Conservation (phyloP, 2,113 vertebrate genomes). For the Nannospalax galili region DNA sequence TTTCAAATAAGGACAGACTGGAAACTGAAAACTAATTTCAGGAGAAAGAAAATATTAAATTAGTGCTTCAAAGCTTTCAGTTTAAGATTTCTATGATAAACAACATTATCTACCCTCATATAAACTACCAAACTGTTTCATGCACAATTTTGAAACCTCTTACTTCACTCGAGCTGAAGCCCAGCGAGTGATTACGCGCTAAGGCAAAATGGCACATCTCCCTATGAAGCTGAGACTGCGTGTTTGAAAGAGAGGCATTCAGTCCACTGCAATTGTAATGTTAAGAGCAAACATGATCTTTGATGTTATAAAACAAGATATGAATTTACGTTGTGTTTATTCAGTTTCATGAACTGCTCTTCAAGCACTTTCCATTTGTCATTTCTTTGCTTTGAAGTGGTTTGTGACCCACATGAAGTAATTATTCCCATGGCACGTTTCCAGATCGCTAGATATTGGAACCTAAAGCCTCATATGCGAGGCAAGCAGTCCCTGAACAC, state of each 20-base stretch:
- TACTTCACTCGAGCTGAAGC: neutral
- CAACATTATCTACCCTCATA: neutral
- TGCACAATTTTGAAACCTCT: neutral
- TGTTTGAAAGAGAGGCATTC: slow-evolving; percentile 25
- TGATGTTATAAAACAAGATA: slow-evolving; percentile 61
- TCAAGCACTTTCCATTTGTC: slow-evolving; percentile 72
- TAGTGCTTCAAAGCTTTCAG: neutral
- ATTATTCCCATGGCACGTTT: slow-evolving; percentile 83
- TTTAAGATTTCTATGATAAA: slow-evolving; percentile 24
- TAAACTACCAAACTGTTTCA: slow-evolving; percentile 20
- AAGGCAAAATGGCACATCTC: neutral
- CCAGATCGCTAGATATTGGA: slow-evolving; percentile 82
- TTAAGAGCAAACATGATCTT: slow-evolving; percentile 49
- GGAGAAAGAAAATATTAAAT: slow-evolving; percentile 42
- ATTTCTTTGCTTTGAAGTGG: slow-evolving; percentile 76
- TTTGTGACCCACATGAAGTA: slow-evolving; percentile 77
- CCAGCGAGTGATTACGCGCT: neutral
- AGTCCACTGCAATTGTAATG: neutral
- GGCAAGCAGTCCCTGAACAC: slow-evolving; percentile 78
- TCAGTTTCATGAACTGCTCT: slow-evolving; percentile 67
- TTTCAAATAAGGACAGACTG: neutral
- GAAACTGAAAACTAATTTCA: slow-evolving; percentile 27
- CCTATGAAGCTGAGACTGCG: neutral
- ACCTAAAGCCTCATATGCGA: slow-evolving; percentile 81
- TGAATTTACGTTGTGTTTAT: slow-evolving; percentile 68